Conservation (phyloP, 2,888 invertebrate genomes). For the Seira sanloemensis region DNA sequence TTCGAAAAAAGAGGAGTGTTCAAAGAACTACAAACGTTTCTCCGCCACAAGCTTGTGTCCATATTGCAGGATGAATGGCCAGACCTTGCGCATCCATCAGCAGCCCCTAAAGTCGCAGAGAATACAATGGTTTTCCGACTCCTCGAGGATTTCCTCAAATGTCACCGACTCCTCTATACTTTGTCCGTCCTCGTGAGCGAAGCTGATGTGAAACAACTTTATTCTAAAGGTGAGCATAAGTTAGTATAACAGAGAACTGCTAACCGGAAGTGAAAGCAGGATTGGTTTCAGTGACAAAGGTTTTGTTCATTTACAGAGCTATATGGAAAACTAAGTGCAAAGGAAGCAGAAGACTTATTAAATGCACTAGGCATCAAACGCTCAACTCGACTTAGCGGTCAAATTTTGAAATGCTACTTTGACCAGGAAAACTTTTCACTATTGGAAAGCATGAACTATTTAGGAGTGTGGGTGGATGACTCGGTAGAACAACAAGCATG, state of each 20-base stretch:
- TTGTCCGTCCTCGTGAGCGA: constrained; percentile 70
- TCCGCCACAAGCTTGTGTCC: constrained; percentile 68
- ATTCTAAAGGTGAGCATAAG: constrained; percentile 17
- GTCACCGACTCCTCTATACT: constrained; percentile 68
- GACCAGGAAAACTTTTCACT: neutral
- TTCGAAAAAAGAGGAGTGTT: constrained; percentile 68
- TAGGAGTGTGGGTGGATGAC: constrained; percentile 38
- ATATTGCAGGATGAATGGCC: constrained; percentile 70
- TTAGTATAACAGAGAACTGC: too few relatives aligned
- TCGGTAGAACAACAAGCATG: constrained; percentile 22
- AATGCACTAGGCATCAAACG: constrained; percentile 58
- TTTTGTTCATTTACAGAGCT: constrained; percentile 31
- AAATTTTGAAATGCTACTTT: constrained; percentile 26
- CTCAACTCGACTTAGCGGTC: constrained; percentile 39
- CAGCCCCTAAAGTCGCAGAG: constrained; percentile 15
- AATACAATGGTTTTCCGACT: constrained; percentile 56
- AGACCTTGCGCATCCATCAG: constrained; percentile 40
- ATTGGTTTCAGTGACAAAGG: neutral
- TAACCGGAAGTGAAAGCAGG: neutral
- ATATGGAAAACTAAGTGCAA: constrained; percentile 61
- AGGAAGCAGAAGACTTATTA: constrained; percentile 67
- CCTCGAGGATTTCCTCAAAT: constrained; percentile 69
- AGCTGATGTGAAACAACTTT: constrained; percentile 32
- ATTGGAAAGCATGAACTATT: constrained; percentile 18
- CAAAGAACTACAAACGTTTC: constrained; percentile 68